Evolutionary conservation across 2,888 invertebrate genomes (phyloP), one percentile per base, ranked within the genome.

Genomic region (Sinopyrophorus schimmeli): DNA sequence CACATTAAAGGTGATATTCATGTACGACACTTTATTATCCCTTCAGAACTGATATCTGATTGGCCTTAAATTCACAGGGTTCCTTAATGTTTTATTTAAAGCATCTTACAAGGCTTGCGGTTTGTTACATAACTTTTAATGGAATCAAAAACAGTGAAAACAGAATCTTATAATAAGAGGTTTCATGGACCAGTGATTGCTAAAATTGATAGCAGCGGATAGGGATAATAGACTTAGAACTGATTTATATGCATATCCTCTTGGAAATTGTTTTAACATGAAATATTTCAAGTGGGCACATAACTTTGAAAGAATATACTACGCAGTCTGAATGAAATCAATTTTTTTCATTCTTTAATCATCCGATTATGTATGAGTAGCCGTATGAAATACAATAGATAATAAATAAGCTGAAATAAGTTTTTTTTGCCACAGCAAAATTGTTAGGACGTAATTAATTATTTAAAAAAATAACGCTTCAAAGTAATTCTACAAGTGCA

Each of bases 1-100:
- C 49, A 44, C 54, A 55, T 54, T 51, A 54, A 55, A 46, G 47
- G 34, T 44, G 48, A 46, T 49, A 53, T 48, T 28, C 31, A 48
- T 46, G 37, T 51, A 50, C n/a, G n/a, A 57, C 48, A 47, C 49
- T 53, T 54, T 51, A 52, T 51, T 55, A 57, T 51, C 47, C 48
- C 43, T 15, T 40, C 24, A 17, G 38, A 18, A 23, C 26, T 47
- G 26, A 27, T 47, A 37, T 48, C 48, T 48, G 48, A 48, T 48
- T 48, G 42, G 35, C 35, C 35, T 47, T 47, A 46, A 46, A 38
- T 46, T 39, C 31, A 11, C 16, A 24, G 17, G 26, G 11, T 21
- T 7, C 17, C 21, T 38, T 38, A 39, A 35, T 35, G 37, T 37
- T 20, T 15, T 16, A n/a, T n/a, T n/a, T n/a, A n/a, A n/a, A n/a